Conservation (phyloP, 2,113 vertebrate species). For the Forbesichthys agassizii region DNA sequence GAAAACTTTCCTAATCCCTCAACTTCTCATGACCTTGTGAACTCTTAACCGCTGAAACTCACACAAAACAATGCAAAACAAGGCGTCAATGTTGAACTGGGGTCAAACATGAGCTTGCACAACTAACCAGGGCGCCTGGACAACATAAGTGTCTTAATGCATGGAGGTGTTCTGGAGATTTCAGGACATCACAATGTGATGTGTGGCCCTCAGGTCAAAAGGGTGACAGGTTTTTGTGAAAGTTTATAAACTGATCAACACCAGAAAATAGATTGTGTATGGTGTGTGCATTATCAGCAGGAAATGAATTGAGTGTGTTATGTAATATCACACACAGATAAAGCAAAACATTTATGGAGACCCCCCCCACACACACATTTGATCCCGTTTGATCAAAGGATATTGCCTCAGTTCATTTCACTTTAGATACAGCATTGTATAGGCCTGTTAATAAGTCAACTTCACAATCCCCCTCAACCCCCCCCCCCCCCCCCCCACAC, state of each 20-base stretch:
- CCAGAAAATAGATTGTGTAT: conserved; percentile 54
- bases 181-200: not conserved
- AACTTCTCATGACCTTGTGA: not conserved
- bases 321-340: not conserved
- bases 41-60: not conserved
- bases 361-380: not conserved
- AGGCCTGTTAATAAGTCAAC: conserved; percentile 53
- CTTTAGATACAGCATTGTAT: conserved; percentile 35
- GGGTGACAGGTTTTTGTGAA: not conserved
- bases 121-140: not conserved
- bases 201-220: conserved; percentile 34
- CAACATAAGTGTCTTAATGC: not conserved
- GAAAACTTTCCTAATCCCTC: not conserved
- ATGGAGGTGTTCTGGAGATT: not conserved
- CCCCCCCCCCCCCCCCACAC: not conserved
- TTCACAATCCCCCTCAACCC: not conserved
- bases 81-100: conserved; percentile 12
- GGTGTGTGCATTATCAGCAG: conserved; percentile 48
- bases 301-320: conserved; percentile 10
- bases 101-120: not conserved
- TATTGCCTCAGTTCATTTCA: not conserved
- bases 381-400: conserved; percentile 43
- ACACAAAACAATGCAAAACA: conserved; percentile 15
- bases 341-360: conserved; percentile 10
- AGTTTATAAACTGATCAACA: conserved; percentile 24